Percentiles rank a stretch among this genome's conserved stretches.
These are phyloP conservation scores for Sceloporus tristichus DNA, from an alignment of 2,113 vertebrate genomes.

Conservation along the genomic window DNA sequence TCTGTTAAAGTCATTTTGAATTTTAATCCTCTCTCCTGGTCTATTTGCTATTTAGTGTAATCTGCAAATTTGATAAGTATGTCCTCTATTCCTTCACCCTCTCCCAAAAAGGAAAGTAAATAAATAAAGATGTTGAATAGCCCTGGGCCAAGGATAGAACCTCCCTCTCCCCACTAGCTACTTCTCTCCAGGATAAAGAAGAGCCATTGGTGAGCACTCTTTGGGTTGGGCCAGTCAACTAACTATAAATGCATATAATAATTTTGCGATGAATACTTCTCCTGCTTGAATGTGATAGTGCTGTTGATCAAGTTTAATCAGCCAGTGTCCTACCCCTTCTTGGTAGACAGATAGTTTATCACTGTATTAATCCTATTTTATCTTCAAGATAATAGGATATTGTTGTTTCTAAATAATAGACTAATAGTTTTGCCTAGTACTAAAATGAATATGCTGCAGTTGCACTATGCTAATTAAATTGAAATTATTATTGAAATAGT, in stretches of 20 bases:
- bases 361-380: slow-evolving; percentile 12
- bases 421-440: slow-evolving; percentile 19
- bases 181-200: no score
- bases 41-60: no score
- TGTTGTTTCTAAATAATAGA: slow-evolving; percentile 33
- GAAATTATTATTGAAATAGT: slow-evolving; percentile 36
- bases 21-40: no score
- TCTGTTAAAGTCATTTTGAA: no score
- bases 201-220: no score
- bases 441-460: slow-evolving; percentile 21
- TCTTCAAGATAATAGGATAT: slow-evolving; percentile 23
- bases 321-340: neutral
- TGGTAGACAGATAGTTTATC: slow-evolving; percentile 1
- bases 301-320: neutral
- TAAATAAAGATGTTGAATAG: no score
- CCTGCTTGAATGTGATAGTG: neutral
- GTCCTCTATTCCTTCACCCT: no score
- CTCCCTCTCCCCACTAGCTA: no score
- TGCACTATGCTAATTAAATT: slow-evolving; percentile 27
- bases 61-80: no score
- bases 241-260: neutral
- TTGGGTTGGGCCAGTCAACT: no score
- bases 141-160: no score
- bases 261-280: neutral
- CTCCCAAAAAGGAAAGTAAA: no score